Evolutionary conservation across 1,140 invertebrate genomes (phyloP).

Genomic region (Sitobion miscanthi): DNA sequence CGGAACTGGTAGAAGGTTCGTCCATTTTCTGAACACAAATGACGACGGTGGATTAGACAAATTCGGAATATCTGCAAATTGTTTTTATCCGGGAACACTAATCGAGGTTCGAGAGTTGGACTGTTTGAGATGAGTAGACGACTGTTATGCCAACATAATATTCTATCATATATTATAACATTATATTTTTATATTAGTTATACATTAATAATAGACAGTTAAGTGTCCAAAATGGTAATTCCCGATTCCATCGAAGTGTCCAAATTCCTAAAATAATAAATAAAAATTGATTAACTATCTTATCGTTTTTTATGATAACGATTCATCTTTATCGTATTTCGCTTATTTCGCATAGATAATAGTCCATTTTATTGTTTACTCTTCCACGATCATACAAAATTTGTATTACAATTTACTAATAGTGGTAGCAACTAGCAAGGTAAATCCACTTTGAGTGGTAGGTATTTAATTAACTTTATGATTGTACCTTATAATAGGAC

Average conservation of each 20-base stretch:
- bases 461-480: too few species aligned
- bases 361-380: too few species aligned
- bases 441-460: too few species aligned
- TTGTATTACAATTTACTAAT: too few species aligned
- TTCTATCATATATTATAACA: background rate
- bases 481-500: too few species aligned
- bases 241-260: background rate
- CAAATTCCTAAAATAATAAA: background rate
- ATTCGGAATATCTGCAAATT: background rate
- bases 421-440: too few species aligned
- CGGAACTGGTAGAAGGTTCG: slow-evolving; percentile 38
- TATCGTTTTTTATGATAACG: background rate
- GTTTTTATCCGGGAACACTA: background rate
- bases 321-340: background rate
- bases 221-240: background rate
- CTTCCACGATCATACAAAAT: too few species aligned
- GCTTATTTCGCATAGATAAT: too few species aligned
- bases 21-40: slow-evolving; percentile 30
- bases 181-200: background rate
- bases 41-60: background rate
- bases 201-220: background rate
- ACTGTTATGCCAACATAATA: background rate
- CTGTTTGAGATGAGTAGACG: background rate
- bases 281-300: background rate
- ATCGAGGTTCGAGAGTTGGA: background rate